Conservation (phyloP, 2,113 vertebrate genomes). For the Rostratula benghalensis region DNA sequence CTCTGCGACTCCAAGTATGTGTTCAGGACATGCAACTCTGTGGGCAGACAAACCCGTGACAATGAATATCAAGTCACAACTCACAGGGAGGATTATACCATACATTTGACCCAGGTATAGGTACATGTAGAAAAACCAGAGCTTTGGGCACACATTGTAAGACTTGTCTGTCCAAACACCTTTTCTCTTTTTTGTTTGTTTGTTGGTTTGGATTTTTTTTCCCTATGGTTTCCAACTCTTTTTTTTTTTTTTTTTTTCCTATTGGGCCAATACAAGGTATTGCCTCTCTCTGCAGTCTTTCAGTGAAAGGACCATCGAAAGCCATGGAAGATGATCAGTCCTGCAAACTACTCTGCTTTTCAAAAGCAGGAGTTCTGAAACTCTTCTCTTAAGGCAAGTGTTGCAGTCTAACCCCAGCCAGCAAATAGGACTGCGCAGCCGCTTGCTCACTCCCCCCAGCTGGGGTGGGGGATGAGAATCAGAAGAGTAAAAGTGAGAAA, state of each 20-base stretch:
- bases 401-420: background rate
- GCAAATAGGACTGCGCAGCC: background rate
- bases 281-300: background rate
- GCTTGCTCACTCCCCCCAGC: background rate
- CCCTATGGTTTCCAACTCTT: background rate
- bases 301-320: background rate
- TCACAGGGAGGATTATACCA: background rate
- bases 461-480: background rate
- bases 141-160: background rate
- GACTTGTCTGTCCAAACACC: background rate
- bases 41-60: background rate
- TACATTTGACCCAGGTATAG: background rate
- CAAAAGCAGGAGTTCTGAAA: background rate
- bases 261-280: background rate
- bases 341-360: background rate
- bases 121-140: background rate
- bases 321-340: rapidly evolving
- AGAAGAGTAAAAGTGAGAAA: background rate
- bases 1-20: background rate
- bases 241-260: background rate
- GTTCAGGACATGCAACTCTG: background rate
- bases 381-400: background rate
- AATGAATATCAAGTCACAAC: background rate
- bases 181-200: background rate
- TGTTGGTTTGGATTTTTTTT: background rate